Conservation (phyloP, 1,140 invertebrate species). For the Neodiprion virginianus region DNA sequence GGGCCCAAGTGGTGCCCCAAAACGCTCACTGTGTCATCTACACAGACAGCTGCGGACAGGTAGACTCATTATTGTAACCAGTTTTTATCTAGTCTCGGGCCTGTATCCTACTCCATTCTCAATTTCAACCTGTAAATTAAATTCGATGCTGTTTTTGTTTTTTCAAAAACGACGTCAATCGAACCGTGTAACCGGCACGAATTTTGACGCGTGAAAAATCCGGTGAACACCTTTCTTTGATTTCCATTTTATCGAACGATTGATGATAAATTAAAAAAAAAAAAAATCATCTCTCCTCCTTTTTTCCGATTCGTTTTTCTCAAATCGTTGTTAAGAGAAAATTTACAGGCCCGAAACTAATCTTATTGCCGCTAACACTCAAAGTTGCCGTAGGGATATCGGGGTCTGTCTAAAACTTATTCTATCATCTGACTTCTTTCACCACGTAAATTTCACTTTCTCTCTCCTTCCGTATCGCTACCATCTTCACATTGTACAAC, state of each 20-base stretch:
- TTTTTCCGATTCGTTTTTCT: background rate
- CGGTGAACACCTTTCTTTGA: too few relatives aligned
- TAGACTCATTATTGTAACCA: slow-evolving; percentile 72
- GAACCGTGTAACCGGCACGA: background rate
- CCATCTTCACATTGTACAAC: too few relatives aligned
- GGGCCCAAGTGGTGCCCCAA: slow-evolving; percentile 72
- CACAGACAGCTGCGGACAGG: slow-evolving; percentile 95
- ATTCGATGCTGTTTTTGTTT: slow-evolving; percentile 26
- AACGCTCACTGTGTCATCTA: slow-evolving; percentile 93
- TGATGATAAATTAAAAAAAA: too few relatives aligned
- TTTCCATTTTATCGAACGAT: too few relatives aligned
- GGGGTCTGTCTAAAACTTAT: too few relatives aligned
- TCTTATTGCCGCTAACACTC: slow-evolving; percentile 61
- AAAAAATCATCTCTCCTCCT: background rate
- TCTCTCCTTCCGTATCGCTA: too few relatives aligned
- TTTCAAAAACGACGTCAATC: slow-evolving; percentile 9
- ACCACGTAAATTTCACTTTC: too few relatives aligned
- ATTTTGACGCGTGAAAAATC: background rate
- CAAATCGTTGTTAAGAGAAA: background rate
- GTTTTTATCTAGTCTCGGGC: slow-evolving; percentile 61
- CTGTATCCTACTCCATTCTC: slow-evolving; percentile 43
- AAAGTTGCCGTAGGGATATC: slow-evolving; percentile 46
- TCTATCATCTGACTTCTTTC: too few relatives aligned
- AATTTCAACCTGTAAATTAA: slow-evolving; percentile 23
- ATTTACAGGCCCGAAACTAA: slow-evolving; percentile 48